These are phyloP conservation scores for Drosophila subquinaria DNA, from an alignment of 2,888 invertebrate species.

Conservation along the genomic window DNA sequence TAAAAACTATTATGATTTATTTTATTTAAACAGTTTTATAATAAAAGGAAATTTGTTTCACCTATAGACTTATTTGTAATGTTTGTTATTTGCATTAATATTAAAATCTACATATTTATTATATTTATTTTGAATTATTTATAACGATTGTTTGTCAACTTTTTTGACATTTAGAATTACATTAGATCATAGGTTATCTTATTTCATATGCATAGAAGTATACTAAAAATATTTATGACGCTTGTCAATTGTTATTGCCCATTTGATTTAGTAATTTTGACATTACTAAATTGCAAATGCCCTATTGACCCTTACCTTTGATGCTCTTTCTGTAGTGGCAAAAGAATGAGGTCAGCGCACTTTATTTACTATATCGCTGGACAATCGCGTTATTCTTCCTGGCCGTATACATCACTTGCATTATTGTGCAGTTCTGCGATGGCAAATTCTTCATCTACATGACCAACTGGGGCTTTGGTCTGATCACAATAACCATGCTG, in stretches of 20 bases:
- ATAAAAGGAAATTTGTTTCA: neutral
- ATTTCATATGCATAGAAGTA: constrained; percentile 6
- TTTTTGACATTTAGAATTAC: neutral
- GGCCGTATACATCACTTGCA: constrained; percentile 74
- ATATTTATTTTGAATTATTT: neutral
- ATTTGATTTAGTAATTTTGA: neutral
- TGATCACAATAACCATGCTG: constrained; percentile 81
- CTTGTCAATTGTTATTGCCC: neutral
- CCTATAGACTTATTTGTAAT: too few relatives aligned
- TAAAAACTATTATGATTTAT: neutral
- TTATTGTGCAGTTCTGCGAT: constrained; percentile 71
- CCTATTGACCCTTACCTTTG: neutral
- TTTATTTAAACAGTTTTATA: neutral
- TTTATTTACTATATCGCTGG: constrained; percentile 84
- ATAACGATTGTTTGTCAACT: neutral
- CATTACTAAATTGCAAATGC: neutral
- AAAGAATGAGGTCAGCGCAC: constrained; percentile 74
- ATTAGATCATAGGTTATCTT: constrained; percentile 9
- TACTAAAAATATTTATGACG: constrained; percentile 5
- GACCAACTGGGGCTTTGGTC: constrained; percentile 85
- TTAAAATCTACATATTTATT: neutral
- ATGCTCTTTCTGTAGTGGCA: constrained; percentile 81
- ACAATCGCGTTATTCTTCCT: constrained; percentile 81
- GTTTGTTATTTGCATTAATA: neutral
- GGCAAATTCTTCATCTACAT: constrained; percentile 85